Conservation (phyloP, 2,113 vertebrate species). For the Dipodomys stephensi region DNA sequence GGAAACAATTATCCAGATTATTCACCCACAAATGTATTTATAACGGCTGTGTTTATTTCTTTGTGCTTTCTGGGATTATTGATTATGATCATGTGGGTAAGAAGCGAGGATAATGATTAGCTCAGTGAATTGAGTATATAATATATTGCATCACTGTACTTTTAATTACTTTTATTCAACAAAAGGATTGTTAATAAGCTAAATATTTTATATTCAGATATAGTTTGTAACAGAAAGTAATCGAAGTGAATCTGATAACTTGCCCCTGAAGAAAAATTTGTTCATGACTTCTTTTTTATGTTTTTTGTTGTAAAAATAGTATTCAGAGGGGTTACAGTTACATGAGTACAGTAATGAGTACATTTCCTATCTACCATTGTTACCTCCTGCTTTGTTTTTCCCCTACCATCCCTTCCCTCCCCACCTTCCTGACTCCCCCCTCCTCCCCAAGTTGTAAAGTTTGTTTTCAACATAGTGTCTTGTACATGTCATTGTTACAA, state of each 20-base stretch:
- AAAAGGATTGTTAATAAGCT: slow-evolving; percentile 53
- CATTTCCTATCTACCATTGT: too few relatives aligned
- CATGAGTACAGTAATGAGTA: too few relatives aligned
- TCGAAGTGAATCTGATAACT: slow-evolving; percentile 21
- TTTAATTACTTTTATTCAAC: slow-evolving; percentile 52
- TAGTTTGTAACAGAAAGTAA: slow-evolving; percentile 42
- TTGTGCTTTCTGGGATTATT: slow-evolving; percentile 43
- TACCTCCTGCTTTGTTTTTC: too few relatives aligned
- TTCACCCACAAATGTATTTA: slow-evolving; percentile 9
- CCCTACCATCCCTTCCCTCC: too few relatives aligned
- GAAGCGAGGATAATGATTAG: slow-evolving; percentile 52
- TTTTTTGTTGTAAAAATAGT: too few relatives aligned
- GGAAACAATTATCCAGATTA: slow-evolving; percentile 39
- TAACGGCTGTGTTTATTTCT: background rate
- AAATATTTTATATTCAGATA: slow-evolving; percentile 41
- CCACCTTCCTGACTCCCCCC: too few relatives aligned
- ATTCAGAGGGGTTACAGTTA: too few relatives aligned
- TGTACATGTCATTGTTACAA: too few relatives aligned
- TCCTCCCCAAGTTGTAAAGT: too few relatives aligned
- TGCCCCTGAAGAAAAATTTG: slow-evolving; percentile 43
- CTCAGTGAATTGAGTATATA: slow-evolving; percentile 5
- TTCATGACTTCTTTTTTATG: slow-evolving; percentile 18
- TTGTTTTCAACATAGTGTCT: too few relatives aligned
- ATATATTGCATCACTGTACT: slow-evolving; percentile 49
- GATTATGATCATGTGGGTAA: slow-evolving; percentile 11